Base-by-base conservation (phyloP, 2,888 invertebrate genomes). In the Agriopis marginaria region DNA sequence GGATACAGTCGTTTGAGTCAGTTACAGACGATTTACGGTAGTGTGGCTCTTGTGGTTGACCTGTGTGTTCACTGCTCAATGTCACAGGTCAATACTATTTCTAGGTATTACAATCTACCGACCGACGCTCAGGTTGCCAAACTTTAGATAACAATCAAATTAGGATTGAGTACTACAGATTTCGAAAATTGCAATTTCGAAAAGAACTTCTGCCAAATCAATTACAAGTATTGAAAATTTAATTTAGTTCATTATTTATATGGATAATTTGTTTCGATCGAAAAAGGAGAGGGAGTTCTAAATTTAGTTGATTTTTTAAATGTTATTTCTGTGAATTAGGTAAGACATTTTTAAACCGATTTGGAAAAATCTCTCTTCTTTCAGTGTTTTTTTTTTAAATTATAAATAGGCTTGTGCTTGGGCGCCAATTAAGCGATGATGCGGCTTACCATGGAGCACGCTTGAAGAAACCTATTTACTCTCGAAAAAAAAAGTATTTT, bases 71-170 rank as follows among this genome's bases (percentile, higher is more conserved):
- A 32, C 32, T 32, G 32, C 32, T 14, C 49, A 49, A 49, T 39
- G 60, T 60, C 60, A 50, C 23, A 40, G 60, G 14, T 39, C 47
- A 60, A 60, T 14, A 60, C 17, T 45, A 58, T 58, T 47, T 12
- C 45, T 44, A 42, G n/a, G 39, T 55, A 54, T 39, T 7, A 0
- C 40, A 42, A 56, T 56, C 56, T 56, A 56, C 56, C 56, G 14
- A 56, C 56, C 56, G 14, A 56, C 11, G 17, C 40, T 32, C 23
- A 56, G 42, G 42, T 42, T 10, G 17, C 2, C 17, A 5, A 56
- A 10, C 9, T 42, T 40, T 3, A 56, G 44, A 56, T 44, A 56
- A 11, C 56, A 56, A 56, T 56, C 44, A 56, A 56, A 56, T 56
- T 44, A 44, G 44, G 11, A 56, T 44, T 44, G 7, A 44, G 11